Evolutionary conservation across 2,113 vertebrate species (phyloP), one percentile per base, ranked within the genome.

Genomic region (Podocnemis expansa): DNA sequence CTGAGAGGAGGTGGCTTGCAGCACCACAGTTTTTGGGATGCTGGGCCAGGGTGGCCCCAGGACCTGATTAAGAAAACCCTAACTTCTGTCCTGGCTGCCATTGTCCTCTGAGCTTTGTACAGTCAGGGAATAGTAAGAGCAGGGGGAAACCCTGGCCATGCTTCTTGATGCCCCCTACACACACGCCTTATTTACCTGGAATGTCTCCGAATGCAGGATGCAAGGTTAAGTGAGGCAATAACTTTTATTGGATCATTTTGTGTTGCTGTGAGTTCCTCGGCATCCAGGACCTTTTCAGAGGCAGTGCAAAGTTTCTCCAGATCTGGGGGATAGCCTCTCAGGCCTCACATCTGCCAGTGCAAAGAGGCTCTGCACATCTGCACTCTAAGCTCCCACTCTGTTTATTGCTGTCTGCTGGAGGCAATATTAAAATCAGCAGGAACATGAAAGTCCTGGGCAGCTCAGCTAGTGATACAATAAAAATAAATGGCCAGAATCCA

Each of bases 381-480:
- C 56, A 58, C 63, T 63, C 52, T 82, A 56, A 1, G 1, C 22
- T 89, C 54, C 11, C 29, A 24, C 49, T 82, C 89, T 80, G 27
- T 41, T 84, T 73, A 49, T 22, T 54, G 17, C 49, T 80, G 85
- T 87, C 73, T 92, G 90, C 56, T 92, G 90, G 87, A 47, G 19
- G 43, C 84, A 54, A n/a, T 43, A 89, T 58, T 80, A 54, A 91
- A 93, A 86, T 56, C 6, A 9, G 76, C 49, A 82, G 58, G 41
- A n/a, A 93, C 86, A 88, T 54, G 51, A 47, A 55, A 78, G 85
- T 11, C 84, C 51, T 94, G 79, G 67, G 29, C 34, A 75, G 75
- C 25, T 95, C 1, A 80, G 79, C 45, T 80, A 79, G 63, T 94
- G 90, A 76, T 29, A 21, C 63, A 38, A 70, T 38, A 70, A 70